These are phyloP conservation scores for Strongylocentrotus purpuratus DNA, from an alignment of 35 echinoderm and acorn worm genomes.

Conservation along the genomic window DNA sequence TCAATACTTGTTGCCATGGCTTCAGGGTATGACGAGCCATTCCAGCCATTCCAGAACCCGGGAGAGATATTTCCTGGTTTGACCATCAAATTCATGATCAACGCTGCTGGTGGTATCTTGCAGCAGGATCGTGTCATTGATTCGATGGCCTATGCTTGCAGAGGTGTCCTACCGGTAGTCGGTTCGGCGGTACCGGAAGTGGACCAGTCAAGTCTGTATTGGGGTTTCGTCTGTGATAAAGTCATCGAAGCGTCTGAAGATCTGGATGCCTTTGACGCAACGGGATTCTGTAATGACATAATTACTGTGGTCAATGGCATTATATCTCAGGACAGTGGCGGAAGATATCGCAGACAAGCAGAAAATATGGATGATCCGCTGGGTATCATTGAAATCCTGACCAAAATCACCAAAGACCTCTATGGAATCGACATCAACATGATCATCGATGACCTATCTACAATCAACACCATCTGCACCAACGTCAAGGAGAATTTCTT, in stretches of 20 bases:
- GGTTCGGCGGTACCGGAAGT: not conserved
- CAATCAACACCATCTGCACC: not conserved
- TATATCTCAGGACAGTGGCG: not conserved
- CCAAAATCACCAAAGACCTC: not conserved
- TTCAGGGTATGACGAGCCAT: not conserved
- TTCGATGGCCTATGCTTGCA: not conserved
- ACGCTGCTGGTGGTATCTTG: not conserved
- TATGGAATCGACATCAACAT: slow-evolving; percentile 11
- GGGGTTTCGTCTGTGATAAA: not conserved
- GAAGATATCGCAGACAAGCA: not conserved
- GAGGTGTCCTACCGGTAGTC: not conserved
- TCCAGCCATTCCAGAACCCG: not conserved
- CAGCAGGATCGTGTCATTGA: not conserved
- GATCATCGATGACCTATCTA: not conserved
- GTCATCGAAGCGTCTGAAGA: not conserved
- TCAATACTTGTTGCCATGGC: not conserved
- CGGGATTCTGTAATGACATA: not conserved
- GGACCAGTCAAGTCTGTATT: not conserved
- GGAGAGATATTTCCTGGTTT: not conserved
- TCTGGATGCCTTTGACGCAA: not conserved
- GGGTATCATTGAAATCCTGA: not conserved
- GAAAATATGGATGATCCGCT: not conserved
- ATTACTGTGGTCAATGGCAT: not conserved
- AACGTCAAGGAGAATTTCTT: not conserved
- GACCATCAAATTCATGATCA: not conserved